Evolutionary conservation across 2,113 vertebrate genomes (phyloP), one percentile per base, ranked within the genome.

Genomic region (Carassius auratus): DNA sequence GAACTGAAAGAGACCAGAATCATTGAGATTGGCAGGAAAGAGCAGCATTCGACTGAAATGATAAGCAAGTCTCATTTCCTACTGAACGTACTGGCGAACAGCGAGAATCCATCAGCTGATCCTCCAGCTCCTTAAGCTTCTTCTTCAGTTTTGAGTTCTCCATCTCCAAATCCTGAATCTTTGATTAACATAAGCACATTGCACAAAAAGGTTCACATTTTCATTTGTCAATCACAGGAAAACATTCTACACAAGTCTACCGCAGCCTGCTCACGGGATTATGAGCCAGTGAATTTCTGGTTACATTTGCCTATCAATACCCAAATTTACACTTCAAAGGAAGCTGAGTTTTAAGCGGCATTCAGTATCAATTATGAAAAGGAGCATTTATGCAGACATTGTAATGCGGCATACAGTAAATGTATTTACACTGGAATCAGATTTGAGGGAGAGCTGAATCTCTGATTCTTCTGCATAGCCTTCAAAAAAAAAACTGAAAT

Each of bases 161-260:
- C 5, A 95, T 96, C 95, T 99, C 97, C 92, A 99, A 92, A 89
- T 99, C 98, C 93, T 99, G 97, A 93, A 99, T 99, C 98, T 99
- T 91, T 69, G 93, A 94, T 91, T 90, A 59, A 48, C 77, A 62
- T 17, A 42, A 21, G 17, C 76, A 73, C 36, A 76, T 36, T 8
- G 12, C 2, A 85, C 9, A 74, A 62, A 50, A 69, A 15, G 7
- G 23, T 64, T 77, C 75, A 76, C 42, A 76, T 50, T 50, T 76
- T 76, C 13, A 52, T 30, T 57, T 55, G 26, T 76, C 75, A 52
- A 30, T 76, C 50, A 76, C 75, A 21, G 55, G 26, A 55, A 55
- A 21, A 76, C 50, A 76, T 52, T 76, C 42, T 45, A 52, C 14
- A 52, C 4, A 76, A 55, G 23, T 55, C 75, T 76, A 7, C 75